Conservation (phyloP, 1,140 invertebrate species). For the Pseudoatta argentina region DNA sequence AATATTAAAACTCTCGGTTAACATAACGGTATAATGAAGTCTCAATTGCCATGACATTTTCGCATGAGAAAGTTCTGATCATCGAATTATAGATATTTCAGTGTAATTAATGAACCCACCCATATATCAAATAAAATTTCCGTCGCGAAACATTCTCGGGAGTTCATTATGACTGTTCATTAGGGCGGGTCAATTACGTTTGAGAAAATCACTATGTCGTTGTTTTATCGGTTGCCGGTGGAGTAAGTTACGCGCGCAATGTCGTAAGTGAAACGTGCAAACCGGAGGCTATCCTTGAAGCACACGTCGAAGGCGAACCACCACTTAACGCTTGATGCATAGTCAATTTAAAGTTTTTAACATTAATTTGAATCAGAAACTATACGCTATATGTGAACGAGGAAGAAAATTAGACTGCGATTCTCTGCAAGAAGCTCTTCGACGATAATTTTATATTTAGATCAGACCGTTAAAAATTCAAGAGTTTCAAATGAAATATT, state of each 20-base stretch:
- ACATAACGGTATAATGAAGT: neutral
- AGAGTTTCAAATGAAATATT: neutral
- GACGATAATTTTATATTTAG: neutral
- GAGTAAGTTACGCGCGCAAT: constrained; percentile 37
- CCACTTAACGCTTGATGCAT: constrained; percentile 40
- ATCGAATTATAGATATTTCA: constrained; percentile 24
- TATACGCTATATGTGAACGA: neutral
- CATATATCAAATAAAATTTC: neutral
- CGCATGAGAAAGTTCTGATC: neutral
- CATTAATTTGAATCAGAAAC: constrained; percentile 39
- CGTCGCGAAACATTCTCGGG: neutral
- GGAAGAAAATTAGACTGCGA: constrained; percentile 9
- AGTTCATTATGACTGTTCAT: constrained; percentile 12
- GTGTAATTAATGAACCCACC: neutral
- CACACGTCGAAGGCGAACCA: constrained; percentile 27
- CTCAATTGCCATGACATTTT: neutral
- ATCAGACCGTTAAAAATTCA: constrained; percentile 2
- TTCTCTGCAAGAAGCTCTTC: neutral
- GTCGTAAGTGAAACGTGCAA: constrained; percentile 41
- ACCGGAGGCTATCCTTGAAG: constrained; percentile 38
- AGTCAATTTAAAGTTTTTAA: constrained; percentile 32
- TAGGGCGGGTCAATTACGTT: constrained; percentile 2
- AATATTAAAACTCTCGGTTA: constrained; percentile 3
- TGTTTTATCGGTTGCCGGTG: neutral
- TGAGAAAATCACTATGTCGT: constrained; percentile 17